Percentiles rank a stretch among this genome's conserved stretches.
These are phyloP conservation scores for Taeniopygia guttata DNA, from an alignment of 2,797 vertebrate species.

Conservation along the genomic window DNA sequence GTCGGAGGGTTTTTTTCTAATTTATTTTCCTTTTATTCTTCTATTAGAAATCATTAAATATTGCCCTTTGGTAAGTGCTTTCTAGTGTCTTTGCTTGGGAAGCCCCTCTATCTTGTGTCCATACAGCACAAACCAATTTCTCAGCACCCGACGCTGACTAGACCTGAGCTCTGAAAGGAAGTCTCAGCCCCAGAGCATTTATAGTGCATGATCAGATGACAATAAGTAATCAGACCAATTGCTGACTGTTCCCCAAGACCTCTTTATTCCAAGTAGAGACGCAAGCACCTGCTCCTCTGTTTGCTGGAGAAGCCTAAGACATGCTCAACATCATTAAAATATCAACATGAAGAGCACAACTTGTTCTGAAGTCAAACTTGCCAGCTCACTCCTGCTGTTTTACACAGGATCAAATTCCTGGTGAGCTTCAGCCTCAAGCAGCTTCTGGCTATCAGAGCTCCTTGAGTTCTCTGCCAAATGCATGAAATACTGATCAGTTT, in stretches of 20 bases:
- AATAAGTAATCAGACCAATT: not conserved
- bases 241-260: not conserved
- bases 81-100: not conserved
- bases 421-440: not conserved
- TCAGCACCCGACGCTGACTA: rapidly evolving
- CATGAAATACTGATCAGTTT: not conserved
- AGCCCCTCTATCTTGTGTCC: rapidly evolving
- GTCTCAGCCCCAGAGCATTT: not conserved
- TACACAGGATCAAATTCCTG: not conserved
- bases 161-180: not conserved
- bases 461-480: not conserved
- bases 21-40: not conserved
- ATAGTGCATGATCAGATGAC: not conserved
- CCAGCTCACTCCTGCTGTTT: not conserved
- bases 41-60: not conserved
- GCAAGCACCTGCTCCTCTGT: not conserved
- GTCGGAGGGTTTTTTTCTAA: not conserved
- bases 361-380: not conserved
- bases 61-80: not conserved
- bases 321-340: not conserved
- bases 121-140: not conserved
- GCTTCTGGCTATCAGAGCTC: not conserved
- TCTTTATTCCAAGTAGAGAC: not conserved
- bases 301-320: not conserved
- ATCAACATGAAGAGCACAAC: not conserved